Evolutionary conservation across 2,888 invertebrate species (phyloP), one percentile per base, ranked within the genome.

Genomic region (Andrena camellia): DNA sequence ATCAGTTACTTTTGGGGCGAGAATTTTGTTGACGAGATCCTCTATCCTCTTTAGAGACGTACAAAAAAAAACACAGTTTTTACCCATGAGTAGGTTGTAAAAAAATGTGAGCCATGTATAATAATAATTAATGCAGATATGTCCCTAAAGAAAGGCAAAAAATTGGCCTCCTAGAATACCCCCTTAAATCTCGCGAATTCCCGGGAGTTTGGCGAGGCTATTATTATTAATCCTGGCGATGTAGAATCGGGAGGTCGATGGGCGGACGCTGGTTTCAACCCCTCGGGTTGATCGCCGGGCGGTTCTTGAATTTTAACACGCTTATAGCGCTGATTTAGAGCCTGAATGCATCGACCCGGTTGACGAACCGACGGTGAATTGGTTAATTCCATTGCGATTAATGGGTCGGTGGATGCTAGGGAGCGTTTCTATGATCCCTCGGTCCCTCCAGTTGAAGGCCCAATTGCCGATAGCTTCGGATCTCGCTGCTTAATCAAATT

Each of bases 401-500:
- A 60, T 66, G 68, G 48, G 29, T 29, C 35, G 66, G 59, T 57
- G 54, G 63, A 68, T 69, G 78, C 48, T 57, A 64, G 78, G 62
- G 73, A 68, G 54, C 54, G 52, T 78, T 69, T 54, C 68, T 69
- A 73, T 48, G 81, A 78, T 78, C 73, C 59, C 57, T n/a, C 59
- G 33, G 57, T 31, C 71, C 50, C 69, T 10, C 54, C 20, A 26
- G 54, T 33, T 17, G n/a, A 48, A 71, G 57, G 50, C 68, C 77
- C 81, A 66, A 70, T 79, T 81, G 52, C 76, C 60, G 50, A 83
- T 78, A 74, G 68, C 64, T 62, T 69, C 73, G 67, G 81, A 87
- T 88, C 81, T 77, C 57, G 72, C 82, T 80, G 76, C 85, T 78
- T 89, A 88, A 91, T 91, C 78, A 86, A 79, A 90, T 91, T 88